Evolutionary conservation across 2,797 vertebrate species (phyloP).

Genomic region (Betta splendens): DNA sequence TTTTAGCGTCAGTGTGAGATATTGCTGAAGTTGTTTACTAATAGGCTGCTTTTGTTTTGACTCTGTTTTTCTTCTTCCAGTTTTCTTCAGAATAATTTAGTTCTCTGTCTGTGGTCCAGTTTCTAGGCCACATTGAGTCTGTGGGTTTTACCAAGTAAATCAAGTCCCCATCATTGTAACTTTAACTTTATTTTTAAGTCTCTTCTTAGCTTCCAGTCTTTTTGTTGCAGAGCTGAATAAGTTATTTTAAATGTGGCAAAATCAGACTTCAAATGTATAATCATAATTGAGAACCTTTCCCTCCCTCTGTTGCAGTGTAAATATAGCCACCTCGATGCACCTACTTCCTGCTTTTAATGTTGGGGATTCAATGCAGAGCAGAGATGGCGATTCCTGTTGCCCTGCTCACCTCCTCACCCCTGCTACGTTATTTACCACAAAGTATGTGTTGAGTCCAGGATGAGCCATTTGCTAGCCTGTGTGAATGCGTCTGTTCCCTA

Average conservation of each 20-base stretch:
- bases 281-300: background rate
- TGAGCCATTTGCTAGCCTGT: slow-evolving; percentile 64
- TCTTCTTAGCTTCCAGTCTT: slow-evolving; percentile 15
- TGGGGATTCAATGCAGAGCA: slow-evolving; percentile 73
- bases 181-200: slow-evolving; percentile 11
- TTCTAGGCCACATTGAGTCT: slow-evolving; percentile 1
- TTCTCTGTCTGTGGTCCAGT: slow-evolving; percentile 10
- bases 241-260: background rate
- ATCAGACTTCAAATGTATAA: background rate
- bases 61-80: background rate
- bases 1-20: slow-evolving; percentile 36
- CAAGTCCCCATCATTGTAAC: slow-evolving; percentile 4
- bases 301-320: background rate
- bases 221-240: background rate
- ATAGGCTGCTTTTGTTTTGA: slow-evolving; percentile 15
- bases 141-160: background rate
- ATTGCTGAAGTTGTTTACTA: slow-evolving; percentile 31
- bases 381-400: slow-evolving; percentile 51
- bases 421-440: slow-evolving; percentile 57
- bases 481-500: slow-evolving; percentile 14
- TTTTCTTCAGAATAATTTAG: slow-evolving; percentile 4
- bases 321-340: background rate
- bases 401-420: background rate
- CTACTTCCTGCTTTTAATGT: slow-evolving; percentile 31
- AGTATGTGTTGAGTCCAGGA: slow-evolving; percentile 60